These are phyloP conservation scores for Agrilus mali DNA, from an alignment of 2,888 invertebrate genomes.

Conservation along the genomic window DNA sequence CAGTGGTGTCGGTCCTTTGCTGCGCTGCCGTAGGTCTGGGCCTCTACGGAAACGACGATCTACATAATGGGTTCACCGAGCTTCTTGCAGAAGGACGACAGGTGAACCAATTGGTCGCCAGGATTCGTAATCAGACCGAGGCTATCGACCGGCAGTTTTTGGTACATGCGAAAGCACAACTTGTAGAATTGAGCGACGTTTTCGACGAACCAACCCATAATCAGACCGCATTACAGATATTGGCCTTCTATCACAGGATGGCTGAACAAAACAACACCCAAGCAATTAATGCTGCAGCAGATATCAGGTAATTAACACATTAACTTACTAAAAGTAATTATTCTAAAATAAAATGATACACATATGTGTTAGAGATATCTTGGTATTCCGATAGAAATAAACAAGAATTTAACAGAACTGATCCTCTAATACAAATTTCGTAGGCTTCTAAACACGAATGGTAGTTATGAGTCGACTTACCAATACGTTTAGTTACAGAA, in stretches of 20 bases:
- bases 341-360: too few species aligned
- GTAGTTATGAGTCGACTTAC: too few species aligned
- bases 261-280: slow-evolving; percentile 63
- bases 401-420: too few species aligned
- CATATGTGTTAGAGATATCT: too few species aligned
- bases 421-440: too few species aligned
- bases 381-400: too few species aligned
- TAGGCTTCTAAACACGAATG: too few species aligned
- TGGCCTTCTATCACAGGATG: slow-evolving; percentile 55
- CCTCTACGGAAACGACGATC: slow-evolving; percentile 88
- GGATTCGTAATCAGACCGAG: slow-evolving; percentile 71
- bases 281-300: slow-evolving; percentile 63
- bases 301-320: slow-evolving; percentile 42
- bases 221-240: slow-evolving; percentile 59
- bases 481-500: too few species aligned
- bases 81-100: slow-evolving; percentile 68
- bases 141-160: slow-evolving; percentile 61
- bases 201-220: slow-evolving; percentile 67
- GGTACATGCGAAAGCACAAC: slow-evolving; percentile 42
- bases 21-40: slow-evolving; percentile 84
- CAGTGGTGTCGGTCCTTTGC: slow-evolving; percentile 73
- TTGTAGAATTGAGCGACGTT: slow-evolving; percentile 61
- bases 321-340: slow-evolving; percentile 19
- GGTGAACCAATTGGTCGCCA: slow-evolving; percentile 66
- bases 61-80: slow-evolving; percentile 80